Evolutionary conservation across 2,888 invertebrate species (phyloP).

Genomic region (Eurytoma californica): DNA sequence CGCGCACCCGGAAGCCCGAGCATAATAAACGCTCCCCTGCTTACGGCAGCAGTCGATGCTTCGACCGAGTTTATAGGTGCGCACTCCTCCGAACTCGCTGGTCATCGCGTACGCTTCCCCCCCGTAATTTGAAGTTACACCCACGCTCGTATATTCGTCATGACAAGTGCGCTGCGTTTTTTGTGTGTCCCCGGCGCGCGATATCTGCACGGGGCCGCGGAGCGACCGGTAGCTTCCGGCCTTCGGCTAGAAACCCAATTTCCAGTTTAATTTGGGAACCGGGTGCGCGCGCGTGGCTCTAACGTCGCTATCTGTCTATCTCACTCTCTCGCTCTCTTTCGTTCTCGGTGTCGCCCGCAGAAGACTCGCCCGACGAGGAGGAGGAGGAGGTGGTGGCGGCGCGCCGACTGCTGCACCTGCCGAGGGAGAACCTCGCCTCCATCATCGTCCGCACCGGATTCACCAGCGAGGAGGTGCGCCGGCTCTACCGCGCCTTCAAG

Average conservation of each 20-base stretch:
- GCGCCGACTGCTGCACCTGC: constrained; percentile 29
- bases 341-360: constrained; percentile 24
- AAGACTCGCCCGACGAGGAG: constrained; percentile 50
- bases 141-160: no score
- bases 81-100: no score
- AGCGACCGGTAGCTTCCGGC: constrained; percentile 33
- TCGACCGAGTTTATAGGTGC: no score
- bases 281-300: not conserved
- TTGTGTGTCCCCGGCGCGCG: not conserved
- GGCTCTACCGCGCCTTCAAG: constrained; percentile 68
- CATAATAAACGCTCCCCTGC: no score
- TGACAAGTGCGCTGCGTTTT: no score
- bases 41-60: no score
- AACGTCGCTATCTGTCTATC: not conserved
- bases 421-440: constrained; percentile 55
- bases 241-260: constrained; percentile 49
- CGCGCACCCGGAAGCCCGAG: no score
- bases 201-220: not conserved
- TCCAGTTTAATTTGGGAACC: constrained; percentile 46
- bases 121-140: no score
- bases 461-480: constrained; percentile 65
- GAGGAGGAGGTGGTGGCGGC: constrained; percentile 33
- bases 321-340: not conserved
- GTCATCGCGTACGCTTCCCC: no score
- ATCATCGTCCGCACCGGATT: constrained; percentile 66